Evolutionary conservation across 2,113 vertebrate genomes (phyloP).

Genomic region (Hippocampus abdominalis): DNA sequence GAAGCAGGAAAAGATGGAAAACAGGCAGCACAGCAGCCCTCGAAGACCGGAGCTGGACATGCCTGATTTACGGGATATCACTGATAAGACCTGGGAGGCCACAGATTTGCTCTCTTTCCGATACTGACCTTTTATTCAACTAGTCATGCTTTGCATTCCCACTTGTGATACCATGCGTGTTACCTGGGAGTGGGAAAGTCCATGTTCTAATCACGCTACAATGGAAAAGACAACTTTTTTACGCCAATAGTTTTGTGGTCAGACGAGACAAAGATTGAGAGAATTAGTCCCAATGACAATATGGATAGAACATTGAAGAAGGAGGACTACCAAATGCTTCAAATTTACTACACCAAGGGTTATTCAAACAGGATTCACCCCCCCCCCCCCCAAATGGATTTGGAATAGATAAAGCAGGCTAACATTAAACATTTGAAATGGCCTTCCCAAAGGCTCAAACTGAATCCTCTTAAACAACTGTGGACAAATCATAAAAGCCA

Average conservation of each 20-base stretch:
- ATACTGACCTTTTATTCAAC: conserved; percentile 70
- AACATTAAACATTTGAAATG: not conserved
- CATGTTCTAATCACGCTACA: not conserved
- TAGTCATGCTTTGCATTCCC: conserved; percentile 66
- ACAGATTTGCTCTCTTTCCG: conserved; percentile 28
- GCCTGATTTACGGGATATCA: conserved; percentile 21
- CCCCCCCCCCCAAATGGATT: no score
- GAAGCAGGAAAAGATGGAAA: no score
- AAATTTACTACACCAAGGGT: not conserved
- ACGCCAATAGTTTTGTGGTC: not conserved
- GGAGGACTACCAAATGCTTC: not conserved
- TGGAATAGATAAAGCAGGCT: not conserved
- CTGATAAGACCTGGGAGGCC: conserved; percentile 33
- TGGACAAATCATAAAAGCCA: not conserved
- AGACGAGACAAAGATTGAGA: not conserved
- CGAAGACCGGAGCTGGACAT: no score
- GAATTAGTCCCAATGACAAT: not conserved
- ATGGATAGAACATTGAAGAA: not conserved
- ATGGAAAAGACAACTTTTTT: not conserved
- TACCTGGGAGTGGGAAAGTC: conserved; percentile 36
- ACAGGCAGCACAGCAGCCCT: no score
- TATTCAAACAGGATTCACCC: not conserved
- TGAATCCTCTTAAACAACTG: not conserved
- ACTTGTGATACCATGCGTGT: conserved; percentile 33
- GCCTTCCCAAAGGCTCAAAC: not conserved